phyloP scores from a whole-genome alignment of 35 echinoderm and acorn worm species.

The Diadema setosum region DNA sequence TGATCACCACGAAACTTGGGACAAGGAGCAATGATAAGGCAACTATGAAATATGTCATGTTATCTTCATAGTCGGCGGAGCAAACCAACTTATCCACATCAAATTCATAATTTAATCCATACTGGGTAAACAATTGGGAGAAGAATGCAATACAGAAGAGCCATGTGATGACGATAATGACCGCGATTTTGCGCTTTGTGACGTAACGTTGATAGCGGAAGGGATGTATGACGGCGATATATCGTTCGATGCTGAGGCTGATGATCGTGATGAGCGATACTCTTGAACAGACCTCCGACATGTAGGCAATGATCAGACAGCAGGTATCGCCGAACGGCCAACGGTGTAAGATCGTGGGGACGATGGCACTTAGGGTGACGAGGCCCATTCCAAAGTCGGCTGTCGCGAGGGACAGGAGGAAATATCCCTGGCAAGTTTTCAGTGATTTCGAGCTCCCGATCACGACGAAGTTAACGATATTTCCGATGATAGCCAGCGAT shows the following conservation, averaged over 20 bases:
- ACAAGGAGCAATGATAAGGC: slow-evolving; percentile 19
- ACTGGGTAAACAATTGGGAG: background rate
- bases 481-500: slow-evolving; percentile 14
- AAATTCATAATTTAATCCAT: background rate
- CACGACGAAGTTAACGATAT: slow-evolving; percentile 28
- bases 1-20: slow-evolving; percentile 52
- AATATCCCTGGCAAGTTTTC: slow-evolving; percentile 15
- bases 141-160: background rate
- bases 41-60: background rate
- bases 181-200: background rate
- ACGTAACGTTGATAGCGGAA: slow-evolving; percentile 18
- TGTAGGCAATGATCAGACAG: slow-evolving; percentile 2
- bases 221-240: slow-evolving; percentile 45
- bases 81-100: slow-evolving; percentile 10
- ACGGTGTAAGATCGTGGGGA: background rate
- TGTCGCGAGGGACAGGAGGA: slow-evolving; percentile 21
- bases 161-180: background rate
- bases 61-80: background rate
- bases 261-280: slow-evolving; percentile 49
- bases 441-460: background rate
- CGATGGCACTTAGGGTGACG: background rate
- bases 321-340: background rate
- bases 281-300: slow-evolving; percentile 6
- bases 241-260: slow-evolving; percentile 33
- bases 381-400: slow-evolving; percentile 48